Evolutionary conservation across 1,140 invertebrate genomes (phyloP), one percentile per base, ranked within the genome.

Genomic region (Drosophila tani): DNA sequence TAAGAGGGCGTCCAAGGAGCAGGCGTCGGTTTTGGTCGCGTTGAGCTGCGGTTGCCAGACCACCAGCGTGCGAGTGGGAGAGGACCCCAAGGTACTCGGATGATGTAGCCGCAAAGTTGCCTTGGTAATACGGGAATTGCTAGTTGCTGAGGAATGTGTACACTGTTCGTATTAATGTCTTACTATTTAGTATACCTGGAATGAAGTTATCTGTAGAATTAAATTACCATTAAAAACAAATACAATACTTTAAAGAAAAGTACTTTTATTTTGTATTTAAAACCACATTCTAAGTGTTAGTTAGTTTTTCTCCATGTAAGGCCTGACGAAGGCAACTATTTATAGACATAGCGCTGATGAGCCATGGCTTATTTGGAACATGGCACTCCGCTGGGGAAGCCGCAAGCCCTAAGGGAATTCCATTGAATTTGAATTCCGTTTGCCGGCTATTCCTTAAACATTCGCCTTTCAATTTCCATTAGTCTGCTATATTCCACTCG

Each of bases 401-500:
- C 46, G 19, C 35, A 73, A 38, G 24, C 53, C 55, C 21, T 58
- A 15, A 11, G 29, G 53, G 68, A 59, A 73, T 73, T 50, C 67
- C 67, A 73, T 73, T 71, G 69, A 59, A 73, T 73, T 53, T 67
- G 51, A 71, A 57, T 71, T 71, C 50, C 21, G 66, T 58, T 71
- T 71, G 27, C 27, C n/a, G 21, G 19, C n/a, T 49, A 35, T 50
- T 49, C 24, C 35, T 38, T 5, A 32, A 73, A 71, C 51, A 64
- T 76, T 76, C 53, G 53, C 43, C 53, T 76, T 67, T 59, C 62
- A 76, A 76, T 66, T 76, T 66, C 63, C 75, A 77, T 77, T 77
- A 68, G 57, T 73, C 67, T 59, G 67, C 70, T 64, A 69, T 77
- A 77, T 69, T 77, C 56, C 64, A 78, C 50, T 50, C 59, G 50